Conservation (phyloP, 2,797 vertebrate species). For the Hylomyscus alleni region DNA sequence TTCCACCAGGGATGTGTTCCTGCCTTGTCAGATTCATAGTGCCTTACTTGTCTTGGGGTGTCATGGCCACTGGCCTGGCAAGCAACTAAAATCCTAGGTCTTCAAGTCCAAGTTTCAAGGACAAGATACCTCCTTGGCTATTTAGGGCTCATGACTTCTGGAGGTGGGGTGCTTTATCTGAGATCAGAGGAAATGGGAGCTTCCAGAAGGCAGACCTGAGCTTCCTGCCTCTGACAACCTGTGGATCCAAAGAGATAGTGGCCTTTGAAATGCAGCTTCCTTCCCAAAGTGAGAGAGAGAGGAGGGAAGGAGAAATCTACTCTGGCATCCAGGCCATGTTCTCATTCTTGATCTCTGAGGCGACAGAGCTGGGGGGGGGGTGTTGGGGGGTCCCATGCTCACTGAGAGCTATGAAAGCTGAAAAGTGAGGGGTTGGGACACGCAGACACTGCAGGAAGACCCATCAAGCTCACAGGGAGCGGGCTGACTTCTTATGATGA, state of each 20-base stretch:
- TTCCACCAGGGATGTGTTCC: neutral
- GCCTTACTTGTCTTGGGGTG: neutral
- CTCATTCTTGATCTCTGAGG: neutral
- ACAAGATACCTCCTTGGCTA: neutral
- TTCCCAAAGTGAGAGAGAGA: neutral
- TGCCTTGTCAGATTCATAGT: neutral
- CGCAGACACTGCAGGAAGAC: neutral
- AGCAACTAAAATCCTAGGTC: neutral
- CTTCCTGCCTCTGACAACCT: neutral
- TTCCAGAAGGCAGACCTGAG: neutral
- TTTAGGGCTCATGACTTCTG: neutral
- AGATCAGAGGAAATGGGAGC: neutral
- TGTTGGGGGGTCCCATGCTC: neutral
- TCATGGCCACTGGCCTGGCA: no score
- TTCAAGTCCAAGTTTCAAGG: no score
- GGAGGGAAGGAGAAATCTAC: neutral
- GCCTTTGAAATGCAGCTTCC: neutral
- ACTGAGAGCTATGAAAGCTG: neutral
- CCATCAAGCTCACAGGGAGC: fast-evolving
- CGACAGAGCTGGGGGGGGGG: fast-evolving
- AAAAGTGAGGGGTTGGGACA: neutral
- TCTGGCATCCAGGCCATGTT: neutral
- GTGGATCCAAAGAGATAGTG: neutral
- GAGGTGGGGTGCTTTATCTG: neutral
- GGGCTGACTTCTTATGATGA: neutral